These are phyloP conservation scores for Suillia variegata DNA, from an alignment of 2,888 invertebrate genomes.

Conservation along the genomic window DNA sequence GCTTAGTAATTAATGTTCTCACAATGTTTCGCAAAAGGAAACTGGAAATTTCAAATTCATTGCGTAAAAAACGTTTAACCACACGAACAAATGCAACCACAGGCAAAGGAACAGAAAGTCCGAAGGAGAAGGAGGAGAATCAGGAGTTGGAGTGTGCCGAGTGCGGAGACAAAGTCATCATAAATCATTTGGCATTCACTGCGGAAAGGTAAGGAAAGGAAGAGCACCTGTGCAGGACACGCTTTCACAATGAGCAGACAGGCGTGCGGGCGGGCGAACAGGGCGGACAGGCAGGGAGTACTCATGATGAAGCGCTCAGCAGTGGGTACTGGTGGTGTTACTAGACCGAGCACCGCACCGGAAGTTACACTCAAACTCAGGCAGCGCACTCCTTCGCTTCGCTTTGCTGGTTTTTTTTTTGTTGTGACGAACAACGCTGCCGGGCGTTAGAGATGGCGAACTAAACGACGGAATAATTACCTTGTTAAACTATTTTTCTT, in stretches of 20 bases:
- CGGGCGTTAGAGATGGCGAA: background rate
- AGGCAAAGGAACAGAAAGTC: background rate
- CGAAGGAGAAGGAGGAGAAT: too few relatives aligned
- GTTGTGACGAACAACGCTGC: too few relatives aligned
- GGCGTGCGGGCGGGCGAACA: background rate
- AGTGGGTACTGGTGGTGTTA: background rate
- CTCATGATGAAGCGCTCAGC: too few relatives aligned
- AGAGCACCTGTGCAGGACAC: background rate
- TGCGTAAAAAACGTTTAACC: background rate
- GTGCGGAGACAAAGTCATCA: background rate
- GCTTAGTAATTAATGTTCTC: background rate
- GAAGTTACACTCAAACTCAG: background rate
- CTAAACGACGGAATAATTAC: conserved; percentile 3
- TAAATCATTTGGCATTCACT: background rate
- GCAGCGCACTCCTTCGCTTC: background rate
- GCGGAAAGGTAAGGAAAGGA: background rate
- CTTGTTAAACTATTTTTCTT: background rate
- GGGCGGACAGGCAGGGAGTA: too few relatives aligned
- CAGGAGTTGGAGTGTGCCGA: background rate
- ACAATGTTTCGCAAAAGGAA: background rate
- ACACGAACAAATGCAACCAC: background rate
- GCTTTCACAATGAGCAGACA: too few relatives aligned
- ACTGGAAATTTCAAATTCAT: conserved; percentile 1
- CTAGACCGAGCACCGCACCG: background rate
- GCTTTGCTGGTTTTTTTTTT: too few relatives aligned